Evolutionary conservation across 2,797 vertebrate species (phyloP).

Genomic region (Cuniculus paca): DNA sequence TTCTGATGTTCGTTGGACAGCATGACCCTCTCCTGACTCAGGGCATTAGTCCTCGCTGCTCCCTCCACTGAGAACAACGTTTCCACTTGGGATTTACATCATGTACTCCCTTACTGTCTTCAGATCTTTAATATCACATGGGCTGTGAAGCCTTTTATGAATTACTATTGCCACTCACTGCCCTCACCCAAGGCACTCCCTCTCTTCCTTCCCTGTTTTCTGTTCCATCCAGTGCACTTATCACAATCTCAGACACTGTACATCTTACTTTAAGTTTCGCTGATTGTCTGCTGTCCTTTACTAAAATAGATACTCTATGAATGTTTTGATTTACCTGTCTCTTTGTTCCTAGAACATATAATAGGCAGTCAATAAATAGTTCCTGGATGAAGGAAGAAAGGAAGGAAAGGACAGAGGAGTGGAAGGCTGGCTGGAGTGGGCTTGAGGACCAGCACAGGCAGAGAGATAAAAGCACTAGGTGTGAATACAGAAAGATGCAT

Average conservation of each 20-base stretch:
- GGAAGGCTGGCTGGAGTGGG: background rate
- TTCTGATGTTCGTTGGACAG: background rate
- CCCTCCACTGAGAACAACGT: background rate
- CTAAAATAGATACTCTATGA: background rate
- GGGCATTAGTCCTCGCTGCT: background rate
- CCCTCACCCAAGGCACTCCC: background rate
- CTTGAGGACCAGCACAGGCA: background rate
- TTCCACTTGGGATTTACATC: background rate
- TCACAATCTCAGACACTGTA: background rate
- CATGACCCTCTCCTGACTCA: background rate
- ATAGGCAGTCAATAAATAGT: background rate
- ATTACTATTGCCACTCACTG: background rate
- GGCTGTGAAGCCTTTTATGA: background rate
- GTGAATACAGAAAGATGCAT: background rate
- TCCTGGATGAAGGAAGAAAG: background rate
- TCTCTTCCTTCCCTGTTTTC: background rate
- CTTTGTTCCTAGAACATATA: background rate
- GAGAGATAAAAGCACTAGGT: background rate
- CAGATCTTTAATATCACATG: background rate
- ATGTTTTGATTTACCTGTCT: background rate
- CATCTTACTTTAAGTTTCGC: background rate
- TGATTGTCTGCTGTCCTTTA: background rate
- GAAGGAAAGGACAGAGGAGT: background rate
- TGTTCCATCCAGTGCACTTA: background rate
- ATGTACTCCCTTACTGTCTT: background rate